Base-by-base conservation (phyloP, 1,140 invertebrate genomes). In the Portunus trituberculatus region DNA sequence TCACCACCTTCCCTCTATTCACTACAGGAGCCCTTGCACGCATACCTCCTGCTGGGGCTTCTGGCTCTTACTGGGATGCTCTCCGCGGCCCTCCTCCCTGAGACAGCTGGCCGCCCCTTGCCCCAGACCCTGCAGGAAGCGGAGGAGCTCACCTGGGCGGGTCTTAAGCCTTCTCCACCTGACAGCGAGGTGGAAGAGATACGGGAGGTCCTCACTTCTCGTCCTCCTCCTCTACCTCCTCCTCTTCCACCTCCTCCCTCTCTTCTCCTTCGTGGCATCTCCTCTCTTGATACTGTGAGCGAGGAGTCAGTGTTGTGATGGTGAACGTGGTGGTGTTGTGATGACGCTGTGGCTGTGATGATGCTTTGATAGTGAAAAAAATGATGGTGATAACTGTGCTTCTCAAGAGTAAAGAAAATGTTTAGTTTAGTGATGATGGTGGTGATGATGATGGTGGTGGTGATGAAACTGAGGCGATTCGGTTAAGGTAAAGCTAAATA, bases 61-160 rank as follows among this genome's bases (percentile, higher is more conserved):
- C 28, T 95, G 0, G 94, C 48, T 0, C 12, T 4, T 6, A 20
- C 46, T 4, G 94, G 94, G 45, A 59, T 52, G 0, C 59, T 95
- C 4, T 95, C 46, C 1, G 87, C 91, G 4, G 7, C 89, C 28
- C 94, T 89, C 28, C 94, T 95, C 25, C 94, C 94, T 4, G 94
- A 95, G 52, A 95, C 94, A 6, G 12, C 76, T 12, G 59, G 89
- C 4, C 28, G 89, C 7, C 94, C 67, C 20, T 67, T 95, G 12
- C 94, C 94, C 3, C 90, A 95, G 88, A 95, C 94, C n/a, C 52
- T 95, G 89, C 52, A 91, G 16, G 88, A 95, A 16, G 94, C 94
- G 12, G 94, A 95, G 59, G n/a, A 29, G 59, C 46, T 93, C 45
- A 52, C 39, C 4, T 48, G 92, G 39, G 29, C 4, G 39, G n/a